These are phyloP conservation scores for Mesodorylaimus sp. DNA, from an alignment of 2,888 invertebrate genomes.

Conservation along the genomic window DNA sequence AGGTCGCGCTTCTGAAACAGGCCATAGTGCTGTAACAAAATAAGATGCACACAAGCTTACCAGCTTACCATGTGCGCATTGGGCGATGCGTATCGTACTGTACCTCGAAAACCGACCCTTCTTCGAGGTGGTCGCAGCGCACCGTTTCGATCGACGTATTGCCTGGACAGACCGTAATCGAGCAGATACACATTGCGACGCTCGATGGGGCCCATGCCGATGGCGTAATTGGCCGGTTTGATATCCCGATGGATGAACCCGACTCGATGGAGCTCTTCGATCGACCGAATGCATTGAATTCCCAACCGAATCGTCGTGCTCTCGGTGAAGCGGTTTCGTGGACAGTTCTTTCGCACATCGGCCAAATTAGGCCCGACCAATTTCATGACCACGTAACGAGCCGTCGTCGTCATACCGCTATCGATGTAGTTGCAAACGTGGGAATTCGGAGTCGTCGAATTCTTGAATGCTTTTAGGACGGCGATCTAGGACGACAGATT, in stretches of 20 bases:
- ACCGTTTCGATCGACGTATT: slow-evolving; percentile 61
- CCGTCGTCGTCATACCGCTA: too few relatives aligned
- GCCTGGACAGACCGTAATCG: slow-evolving; percentile 87
- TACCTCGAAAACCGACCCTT: slow-evolving; percentile 78
- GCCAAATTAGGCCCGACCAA: slow-evolving; percentile 86
- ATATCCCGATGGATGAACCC: slow-evolving; percentile 93
- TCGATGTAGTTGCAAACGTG: too few relatives aligned
- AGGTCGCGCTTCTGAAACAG: slow-evolving; percentile 90
- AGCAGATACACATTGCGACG: slow-evolving; percentile 83
- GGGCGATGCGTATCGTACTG: slow-evolving; percentile 88
- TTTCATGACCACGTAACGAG: slow-evolving; percentile 98
- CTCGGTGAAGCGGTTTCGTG: slow-evolving; percentile 75
- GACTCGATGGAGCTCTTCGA: too few relatives aligned
- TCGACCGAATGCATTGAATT: slow-evolving; percentile 75
- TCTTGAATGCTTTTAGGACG: too few relatives aligned
- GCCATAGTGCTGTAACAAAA: too few relatives aligned
- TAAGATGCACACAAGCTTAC: too few relatives aligned
- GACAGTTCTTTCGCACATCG: slow-evolving; percentile 73
- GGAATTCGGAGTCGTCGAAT: too few relatives aligned
- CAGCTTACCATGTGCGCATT: too few relatives aligned
- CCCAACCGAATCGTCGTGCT: slow-evolving; percentile 80
- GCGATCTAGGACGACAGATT: too few relatives aligned
- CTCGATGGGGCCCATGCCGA: too few relatives aligned
- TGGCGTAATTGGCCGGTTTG: slow-evolving; percentile 45
- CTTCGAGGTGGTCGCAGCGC: slow-evolving; percentile 80